A percentile compares a stretch with the other conserved stretches of the same genome.
phyloP scores from a whole-genome alignment of 1,140 invertebrate species.

The Danaus melanippus region DNA sequence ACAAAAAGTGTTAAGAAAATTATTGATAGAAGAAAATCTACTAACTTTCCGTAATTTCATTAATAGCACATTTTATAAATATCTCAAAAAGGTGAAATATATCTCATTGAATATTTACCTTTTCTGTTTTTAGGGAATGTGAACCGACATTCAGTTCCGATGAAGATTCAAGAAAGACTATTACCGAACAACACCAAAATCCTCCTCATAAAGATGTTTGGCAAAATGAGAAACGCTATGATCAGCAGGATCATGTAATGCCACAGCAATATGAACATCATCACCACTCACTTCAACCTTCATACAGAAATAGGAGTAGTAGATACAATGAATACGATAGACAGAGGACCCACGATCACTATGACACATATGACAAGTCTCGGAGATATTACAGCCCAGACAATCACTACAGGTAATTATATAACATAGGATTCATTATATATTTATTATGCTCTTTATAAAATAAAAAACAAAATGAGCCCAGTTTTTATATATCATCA shows the following conservation, averaged over 20 bases:
- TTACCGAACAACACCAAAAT: constrained; percentile 16
- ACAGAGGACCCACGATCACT: not conserved
- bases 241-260: too few relatives aligned
- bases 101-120: constrained; percentile 1
- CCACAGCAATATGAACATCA: constrained; percentile 4
- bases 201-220: constrained; percentile 9
- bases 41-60: too few relatives aligned
- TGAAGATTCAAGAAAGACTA: constrained; percentile 33
- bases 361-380: constrained; percentile 32
- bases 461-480: too few relatives aligned
- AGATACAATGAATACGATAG: constrained; percentile 2
- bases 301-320: constrained; percentile 19
- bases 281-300: constrained; percentile 9
- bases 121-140: constrained; percentile 22
- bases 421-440: too few relatives aligned
- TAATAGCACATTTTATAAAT: not conserved
- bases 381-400: constrained; percentile 31
- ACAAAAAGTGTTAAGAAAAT: constrained; percentile 25
- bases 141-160: constrained; percentile 37
- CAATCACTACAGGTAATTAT: constrained; percentile 3
- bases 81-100: constrained; percentile 5
- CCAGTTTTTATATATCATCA: constrained; percentile 1
- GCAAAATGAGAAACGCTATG: constrained; percentile 7
- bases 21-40: constrained; percentile 39
- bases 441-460: too few relatives aligned